Percentiles rank a stretch among this genome's conserved stretches.
Conservation (phyloP, 92 coral and sea anemone species). For the Scolanthus callimorphus region DNA sequence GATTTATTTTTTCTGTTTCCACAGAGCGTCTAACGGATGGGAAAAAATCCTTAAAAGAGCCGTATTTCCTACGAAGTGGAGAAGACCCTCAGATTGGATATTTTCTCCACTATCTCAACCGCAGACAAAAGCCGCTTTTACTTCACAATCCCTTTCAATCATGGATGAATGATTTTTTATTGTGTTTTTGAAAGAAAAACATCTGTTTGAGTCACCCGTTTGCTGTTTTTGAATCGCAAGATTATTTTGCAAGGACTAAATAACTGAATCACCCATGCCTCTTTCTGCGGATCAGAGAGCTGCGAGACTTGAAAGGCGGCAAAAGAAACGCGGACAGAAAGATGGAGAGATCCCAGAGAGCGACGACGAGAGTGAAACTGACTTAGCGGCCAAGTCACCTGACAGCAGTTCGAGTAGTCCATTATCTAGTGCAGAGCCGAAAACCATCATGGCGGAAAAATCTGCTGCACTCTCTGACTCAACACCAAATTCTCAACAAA, state of each 20-base stretch:
- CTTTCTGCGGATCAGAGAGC: not conserved
- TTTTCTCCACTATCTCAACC: too few species aligned
- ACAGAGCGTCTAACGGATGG: constrained; percentile 1
- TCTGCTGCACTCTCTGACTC: not conserved
- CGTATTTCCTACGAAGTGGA: too few species aligned
- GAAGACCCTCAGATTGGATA: too few species aligned
- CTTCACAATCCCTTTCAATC: not conserved
- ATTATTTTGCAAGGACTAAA: not conserved
- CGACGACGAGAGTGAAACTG: not conserved
- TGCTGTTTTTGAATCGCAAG: not conserved
- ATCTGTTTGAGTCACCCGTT: not conserved
- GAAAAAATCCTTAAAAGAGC: not conserved
- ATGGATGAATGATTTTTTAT: not conserved
- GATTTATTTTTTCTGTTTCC: constrained; percentile 2
- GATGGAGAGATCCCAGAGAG: not conserved
- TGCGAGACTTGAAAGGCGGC: not conserved
- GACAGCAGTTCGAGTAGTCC: not conserved
- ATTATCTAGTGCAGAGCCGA: not conserved
- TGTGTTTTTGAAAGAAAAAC: not conserved
- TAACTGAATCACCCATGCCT: not conserved
- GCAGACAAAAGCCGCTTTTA: too few species aligned
- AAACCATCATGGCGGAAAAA: not conserved
- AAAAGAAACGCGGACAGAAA: not conserved
- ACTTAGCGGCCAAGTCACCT: not conserved
- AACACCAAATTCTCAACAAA: not conserved